Conservation (phyloP, 92 coral and sea anemone species). For the Plumapathes pennacea region DNA sequence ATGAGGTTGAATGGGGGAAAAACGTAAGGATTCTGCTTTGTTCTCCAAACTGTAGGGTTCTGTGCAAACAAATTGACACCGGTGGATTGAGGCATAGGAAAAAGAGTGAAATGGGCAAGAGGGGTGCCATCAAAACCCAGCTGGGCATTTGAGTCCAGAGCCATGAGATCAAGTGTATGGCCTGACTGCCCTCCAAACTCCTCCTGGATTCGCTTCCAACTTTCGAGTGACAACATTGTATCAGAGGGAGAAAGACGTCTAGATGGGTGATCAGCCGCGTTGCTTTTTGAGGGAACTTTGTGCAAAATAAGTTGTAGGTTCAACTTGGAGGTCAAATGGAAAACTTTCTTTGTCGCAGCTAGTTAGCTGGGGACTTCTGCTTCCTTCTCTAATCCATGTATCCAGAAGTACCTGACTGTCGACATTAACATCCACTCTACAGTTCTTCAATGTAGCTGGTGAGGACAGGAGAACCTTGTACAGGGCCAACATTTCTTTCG, state of each 20-base stretch:
- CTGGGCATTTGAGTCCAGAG: conserved; percentile 32
- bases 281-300: conserved; percentile 16
- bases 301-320: neutral
- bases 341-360: no score
- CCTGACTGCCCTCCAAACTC: conserved; percentile 13
- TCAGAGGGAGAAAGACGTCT: conserved; percentile 6
- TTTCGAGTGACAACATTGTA: conserved; percentile 5
- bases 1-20: conserved; percentile 20
- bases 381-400: no score
- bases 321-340: neutral
- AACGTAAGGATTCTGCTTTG: conserved; percentile 30
- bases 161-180: conserved; percentile 12
- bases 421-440: conserved; percentile 10
- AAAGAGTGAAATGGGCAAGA: conserved; percentile 25
- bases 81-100: conserved; percentile 2
- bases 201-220: conserved; percentile 8
- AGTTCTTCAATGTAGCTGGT: conserved; percentile 2
- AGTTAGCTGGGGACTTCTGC: neutral
- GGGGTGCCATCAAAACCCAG: conserved; percentile 1
- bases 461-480: conserved; percentile 9
- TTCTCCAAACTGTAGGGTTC: neutral
- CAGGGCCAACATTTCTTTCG: conserved; percentile 23
- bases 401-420: no score
- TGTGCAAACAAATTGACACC: conserved; percentile 37
- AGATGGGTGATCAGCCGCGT: conserved; percentile 13